phyloP scores from a whole-genome alignment of 2,113 vertebrate genomes.

The Peromyscus polionotus region DNA sequence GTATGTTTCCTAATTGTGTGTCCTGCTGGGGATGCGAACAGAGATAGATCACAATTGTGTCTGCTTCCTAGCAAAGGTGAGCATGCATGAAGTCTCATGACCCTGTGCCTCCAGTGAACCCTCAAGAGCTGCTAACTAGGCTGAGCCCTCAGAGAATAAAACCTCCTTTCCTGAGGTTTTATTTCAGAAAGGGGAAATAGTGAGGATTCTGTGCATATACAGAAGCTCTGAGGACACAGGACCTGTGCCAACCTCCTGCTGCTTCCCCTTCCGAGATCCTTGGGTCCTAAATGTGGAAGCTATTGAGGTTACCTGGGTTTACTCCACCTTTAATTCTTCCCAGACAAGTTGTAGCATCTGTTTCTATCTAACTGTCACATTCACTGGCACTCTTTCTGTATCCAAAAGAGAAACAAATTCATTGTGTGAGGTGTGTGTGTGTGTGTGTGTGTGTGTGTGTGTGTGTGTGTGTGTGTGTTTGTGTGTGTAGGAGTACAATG shows the following conservation, averaged over 20 bases:
- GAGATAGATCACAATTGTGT: not conserved
- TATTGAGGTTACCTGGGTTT: not conserved
- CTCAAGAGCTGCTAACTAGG: not conserved
- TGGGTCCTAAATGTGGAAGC: not conserved
- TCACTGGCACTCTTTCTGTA: not conserved
- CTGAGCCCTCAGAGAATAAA: not conserved
- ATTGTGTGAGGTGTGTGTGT: not conserved
- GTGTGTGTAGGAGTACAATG: not conserved
- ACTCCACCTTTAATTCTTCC: not conserved
- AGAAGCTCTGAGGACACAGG: not conserved
- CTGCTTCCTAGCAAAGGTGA: not conserved
- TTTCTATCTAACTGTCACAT: not conserved
- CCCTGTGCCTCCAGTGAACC: not conserved
- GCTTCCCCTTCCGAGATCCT: not conserved
- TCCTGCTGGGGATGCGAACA: not conserved
- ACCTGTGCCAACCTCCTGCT: not conserved
- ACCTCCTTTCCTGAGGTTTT: not conserved
- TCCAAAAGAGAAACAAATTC: not conserved
- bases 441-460: not conserved
- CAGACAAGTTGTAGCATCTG: not conserved
- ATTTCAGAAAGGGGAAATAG: not conserved
- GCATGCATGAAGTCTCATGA: fast-evolving
- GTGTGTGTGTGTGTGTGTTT: not conserved
- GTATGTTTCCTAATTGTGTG: not conserved
- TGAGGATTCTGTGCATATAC: not conserved